Conservation (phyloP, 2,797 vertebrate species). For the Anomalospiza imberbis region DNA sequence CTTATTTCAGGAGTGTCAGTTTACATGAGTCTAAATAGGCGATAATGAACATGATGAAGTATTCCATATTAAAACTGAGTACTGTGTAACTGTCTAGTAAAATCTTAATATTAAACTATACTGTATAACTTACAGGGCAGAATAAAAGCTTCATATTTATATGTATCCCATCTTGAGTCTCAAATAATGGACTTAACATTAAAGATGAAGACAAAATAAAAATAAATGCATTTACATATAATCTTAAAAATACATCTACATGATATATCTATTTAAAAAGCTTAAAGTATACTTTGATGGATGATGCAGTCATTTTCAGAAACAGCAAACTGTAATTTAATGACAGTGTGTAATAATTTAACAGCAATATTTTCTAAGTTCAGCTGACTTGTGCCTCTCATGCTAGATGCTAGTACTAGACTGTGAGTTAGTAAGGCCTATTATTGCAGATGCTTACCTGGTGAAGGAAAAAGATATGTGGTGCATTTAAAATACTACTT, state of each 20-base stretch:
- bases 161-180: background rate
- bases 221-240: background rate
- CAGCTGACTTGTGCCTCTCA: background rate
- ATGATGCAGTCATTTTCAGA: slow-evolving; percentile 35
- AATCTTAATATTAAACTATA: slow-evolving; percentile 45
- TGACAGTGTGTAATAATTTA: slow-evolving; percentile 42
- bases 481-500: background rate
- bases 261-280: slow-evolving; percentile 5
- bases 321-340: slow-evolving; percentile 45
- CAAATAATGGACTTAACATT: slow-evolving; percentile 29
- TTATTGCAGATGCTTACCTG: background rate
- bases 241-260: background rate
- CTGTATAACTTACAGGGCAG: slow-evolving; percentile 4
- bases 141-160: slow-evolving; percentile 28
- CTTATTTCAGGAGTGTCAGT: slow-evolving; percentile 68
- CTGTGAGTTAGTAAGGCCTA: background rate
- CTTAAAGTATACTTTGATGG: slow-evolving; percentile 6
- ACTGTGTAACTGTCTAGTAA: slow-evolving; percentile 67
- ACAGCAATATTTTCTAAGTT: slow-evolving; percentile 33
- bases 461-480: background rate
- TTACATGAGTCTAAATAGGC: slow-evolving; percentile 72
- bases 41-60: slow-evolving; percentile 72
- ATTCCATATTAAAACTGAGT: slow-evolving; percentile 65
- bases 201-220: slow-evolving; percentile 32
- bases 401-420: background rate